Evolutionary conservation across 2,113 vertebrate genomes (phyloP).

Genomic region (Rhinolophus ferrumequinum): DNA sequence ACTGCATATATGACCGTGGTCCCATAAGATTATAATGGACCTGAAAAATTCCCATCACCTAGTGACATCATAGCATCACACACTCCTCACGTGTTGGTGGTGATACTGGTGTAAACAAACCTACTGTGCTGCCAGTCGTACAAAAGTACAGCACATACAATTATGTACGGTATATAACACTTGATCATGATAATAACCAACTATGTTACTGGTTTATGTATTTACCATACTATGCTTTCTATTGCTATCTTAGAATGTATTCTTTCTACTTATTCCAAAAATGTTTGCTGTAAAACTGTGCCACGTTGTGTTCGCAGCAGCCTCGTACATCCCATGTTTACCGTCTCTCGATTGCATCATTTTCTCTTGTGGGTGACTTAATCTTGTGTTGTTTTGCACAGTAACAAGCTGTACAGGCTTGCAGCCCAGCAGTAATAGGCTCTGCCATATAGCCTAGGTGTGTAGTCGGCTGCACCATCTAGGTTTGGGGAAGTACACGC

Average conservation of each 20-base stretch:
- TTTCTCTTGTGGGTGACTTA: background rate
- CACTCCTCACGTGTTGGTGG: background rate
- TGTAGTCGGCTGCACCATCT: background rate
- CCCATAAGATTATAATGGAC: too few relatives aligned
- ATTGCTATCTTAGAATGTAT: too few relatives aligned
- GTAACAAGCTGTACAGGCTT: background rate
- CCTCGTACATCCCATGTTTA: background rate
- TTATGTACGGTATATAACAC: fast-evolving
- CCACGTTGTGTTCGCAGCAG: too few relatives aligned
- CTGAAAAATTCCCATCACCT: background rate
- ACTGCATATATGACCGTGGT: background rate
- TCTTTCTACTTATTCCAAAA: background rate
- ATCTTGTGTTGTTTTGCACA: background rate
- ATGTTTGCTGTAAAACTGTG: too few relatives aligned
- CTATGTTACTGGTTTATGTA: background rate
- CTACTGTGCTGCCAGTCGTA: fast-evolving
- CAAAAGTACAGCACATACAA: too few relatives aligned
- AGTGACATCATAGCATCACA: background rate
- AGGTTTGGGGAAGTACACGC: background rate
- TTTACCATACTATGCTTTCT: background rate
- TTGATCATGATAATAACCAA: background rate
- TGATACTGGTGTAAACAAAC: too few relatives aligned
- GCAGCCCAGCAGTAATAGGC: background rate
- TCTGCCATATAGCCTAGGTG: background rate
- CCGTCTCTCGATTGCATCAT: too few relatives aligned